Percentiles rank a stretch among this genome's conserved stretches.
Conservation (phyloP, 1,140 invertebrate species). For the Hycleus cichorii region DNA sequence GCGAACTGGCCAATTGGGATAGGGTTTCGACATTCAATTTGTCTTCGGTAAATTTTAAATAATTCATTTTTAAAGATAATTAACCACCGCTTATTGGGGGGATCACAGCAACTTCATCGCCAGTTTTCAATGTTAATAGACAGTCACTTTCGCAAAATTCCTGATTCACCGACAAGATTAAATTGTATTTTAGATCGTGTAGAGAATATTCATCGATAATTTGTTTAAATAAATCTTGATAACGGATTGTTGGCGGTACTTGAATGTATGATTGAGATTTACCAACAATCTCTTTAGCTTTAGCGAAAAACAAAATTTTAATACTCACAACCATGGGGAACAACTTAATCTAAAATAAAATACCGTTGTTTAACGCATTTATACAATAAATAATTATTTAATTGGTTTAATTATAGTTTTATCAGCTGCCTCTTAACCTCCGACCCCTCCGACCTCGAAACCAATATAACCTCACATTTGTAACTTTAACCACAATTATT, state of each 20-base stretch:
- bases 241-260: constrained; percentile 46
- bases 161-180: constrained; percentile 77
- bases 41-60: constrained; percentile 59
- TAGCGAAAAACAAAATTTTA: constrained; percentile 78
- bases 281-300: constrained; percentile 72
- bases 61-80: constrained; percentile 47
- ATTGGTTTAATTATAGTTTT: too few species aligned
- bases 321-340: constrained; percentile 40
- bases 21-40: constrained; percentile 64
- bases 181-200: constrained; percentile 56
- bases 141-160: constrained; percentile 54
- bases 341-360: not conserved
- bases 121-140: constrained; percentile 49
- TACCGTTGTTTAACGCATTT: not conserved
- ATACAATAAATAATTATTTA: too few species aligned
- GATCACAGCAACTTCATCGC: constrained; percentile 76
- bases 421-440: too few species aligned
- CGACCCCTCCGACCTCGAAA: too few species aligned
- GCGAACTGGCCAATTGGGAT: constrained; percentile 56
- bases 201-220: constrained; percentile 63
- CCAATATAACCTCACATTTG: too few species aligned
- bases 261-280: constrained; percentile 46
- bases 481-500: too few species aligned
- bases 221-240: constrained; percentile 48
- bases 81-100: constrained; percentile 82